phyloP scores from a whole-genome alignment of 2,888 invertebrate species.

The Falcaria lacertinaria region DNA sequence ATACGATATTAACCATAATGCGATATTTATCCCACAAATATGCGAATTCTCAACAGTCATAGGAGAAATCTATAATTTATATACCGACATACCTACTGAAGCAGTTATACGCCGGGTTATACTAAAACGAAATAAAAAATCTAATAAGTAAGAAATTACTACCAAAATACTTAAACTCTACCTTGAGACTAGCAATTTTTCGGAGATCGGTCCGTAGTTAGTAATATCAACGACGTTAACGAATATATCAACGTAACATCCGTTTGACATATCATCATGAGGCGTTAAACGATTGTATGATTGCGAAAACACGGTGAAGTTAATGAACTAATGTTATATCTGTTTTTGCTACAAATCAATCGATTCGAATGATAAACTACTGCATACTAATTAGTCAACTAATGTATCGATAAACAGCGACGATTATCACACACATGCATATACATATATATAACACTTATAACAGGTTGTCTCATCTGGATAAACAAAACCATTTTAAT shows the following conservation, averaged over 20 bases:
- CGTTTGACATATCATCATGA: background rate
- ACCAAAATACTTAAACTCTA: constrained; percentile 9
- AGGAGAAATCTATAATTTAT: background rate
- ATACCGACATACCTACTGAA: background rate
- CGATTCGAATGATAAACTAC: constrained; percentile 46
- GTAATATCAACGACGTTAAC: constrained; percentile 14
- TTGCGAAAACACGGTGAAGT: constrained; percentile 14
- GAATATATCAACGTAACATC: constrained; percentile 10
- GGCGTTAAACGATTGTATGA: constrained; percentile 5
- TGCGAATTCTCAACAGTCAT: background rate
- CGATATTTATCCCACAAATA: background rate
- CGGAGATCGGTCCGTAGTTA: constrained; percentile 49
- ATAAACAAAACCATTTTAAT: background rate
- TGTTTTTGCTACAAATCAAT: constrained; percentile 26
- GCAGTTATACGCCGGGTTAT: no score
- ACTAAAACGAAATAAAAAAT: constrained; percentile 5
- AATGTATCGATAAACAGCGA: constrained; percentile 27
- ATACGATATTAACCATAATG: background rate
- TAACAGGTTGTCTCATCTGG: constrained; percentile 1
- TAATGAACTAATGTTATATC: constrained; percentile 13
- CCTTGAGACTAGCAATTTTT: constrained; percentile 73
- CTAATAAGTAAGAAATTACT: constrained; percentile 7
- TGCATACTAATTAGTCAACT: constrained; percentile 50
- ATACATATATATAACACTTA: constrained; percentile 11
- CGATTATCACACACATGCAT: constrained; percentile 53